phyloP scores from a whole-genome alignment of 2,888 invertebrate species.

The Macaria liturata region DNA sequence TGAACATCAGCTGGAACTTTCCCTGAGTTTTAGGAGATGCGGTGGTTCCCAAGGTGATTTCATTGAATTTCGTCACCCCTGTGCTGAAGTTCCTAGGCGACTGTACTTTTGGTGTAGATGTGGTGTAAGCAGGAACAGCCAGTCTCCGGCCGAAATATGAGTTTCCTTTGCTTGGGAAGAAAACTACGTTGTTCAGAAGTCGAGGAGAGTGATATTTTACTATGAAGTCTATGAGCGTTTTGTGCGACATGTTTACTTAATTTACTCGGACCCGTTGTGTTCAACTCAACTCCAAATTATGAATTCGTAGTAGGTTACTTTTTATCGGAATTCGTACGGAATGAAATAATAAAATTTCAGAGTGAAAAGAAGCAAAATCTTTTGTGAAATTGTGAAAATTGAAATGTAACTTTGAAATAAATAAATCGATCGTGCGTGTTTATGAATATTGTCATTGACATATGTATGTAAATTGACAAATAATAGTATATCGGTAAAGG shows the following conservation, averaged over 20 bases:
- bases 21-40: constrained; percentile 58
- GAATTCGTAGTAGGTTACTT: no score
- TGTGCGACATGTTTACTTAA: constrained; percentile 58
- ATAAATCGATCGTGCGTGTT: no score
- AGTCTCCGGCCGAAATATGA: constrained; percentile 71
- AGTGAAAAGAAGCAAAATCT: no score
- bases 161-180: constrained; percentile 75
- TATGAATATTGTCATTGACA: no score
- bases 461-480: no score
- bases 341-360: no score
- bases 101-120: constrained; percentile 59
- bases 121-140: constrained; percentile 51
- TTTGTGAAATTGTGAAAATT: no score
- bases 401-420: no score
- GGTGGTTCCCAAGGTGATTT: constrained; percentile 38
- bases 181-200: constrained; percentile 68
- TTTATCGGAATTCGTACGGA: no score
- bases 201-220: constrained; percentile 74
- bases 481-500: no score
- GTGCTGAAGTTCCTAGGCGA: constrained; percentile 66
- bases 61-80: constrained; percentile 49
- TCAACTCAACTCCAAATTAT: no score
- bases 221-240: constrained; percentile 72
- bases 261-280: no score
- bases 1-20: constrained; percentile 90